Evolutionary conservation across 2,797 vertebrate species (phyloP), one percentile per base, ranked within the genome.

Genomic region (Pseudopleuronectes americanus): DNA sequence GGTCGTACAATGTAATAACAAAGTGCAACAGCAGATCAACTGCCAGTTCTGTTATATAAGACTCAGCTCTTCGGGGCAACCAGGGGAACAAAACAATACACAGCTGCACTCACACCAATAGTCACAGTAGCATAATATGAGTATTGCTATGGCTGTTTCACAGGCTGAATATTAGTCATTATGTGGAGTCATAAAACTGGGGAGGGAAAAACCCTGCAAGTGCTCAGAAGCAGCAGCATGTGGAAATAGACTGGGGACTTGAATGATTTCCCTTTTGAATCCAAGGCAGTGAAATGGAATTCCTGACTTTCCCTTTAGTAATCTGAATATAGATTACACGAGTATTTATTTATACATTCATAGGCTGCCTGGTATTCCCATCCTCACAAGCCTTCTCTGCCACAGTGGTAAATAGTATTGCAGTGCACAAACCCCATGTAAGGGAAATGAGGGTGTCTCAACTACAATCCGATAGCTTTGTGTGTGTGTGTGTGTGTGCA

Each of bases 321-420:
- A 90, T 89, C 84, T 87, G 80, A 83, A 90, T 90, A 89, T 81
- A 90, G 79, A 92, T 90, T 88, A 84, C 38, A 1, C 60, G 70
- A 84, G 74, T 85, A 76, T 89, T 91, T 87, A 88, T 88, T 91
- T 85, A 91, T 87, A 84, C 81, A 88, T 90, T 84, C 79, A 71
- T 74, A 73, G 69, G 64, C 22, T 24, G 57, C 48, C 61, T 74
- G 56, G 62, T 79, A 65, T 82, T 83, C 63, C 59, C 13, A 70
- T 68, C 62, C 63, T 76, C 8, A 9, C 45, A 24, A 68, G 59
- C 63, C 64, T 57, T 76, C 73, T 57, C 79, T 75, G 61, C 71
- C n/a, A 22, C n/a, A 3, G 48, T 48, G 58, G 83, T 79, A 78
- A 86, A 89, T 58, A 68, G 73, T 55, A 77, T 77, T 68, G 69